Conservation (phyloP, 2,113 vertebrate species). For the Lepidothrix coronata region DNA sequence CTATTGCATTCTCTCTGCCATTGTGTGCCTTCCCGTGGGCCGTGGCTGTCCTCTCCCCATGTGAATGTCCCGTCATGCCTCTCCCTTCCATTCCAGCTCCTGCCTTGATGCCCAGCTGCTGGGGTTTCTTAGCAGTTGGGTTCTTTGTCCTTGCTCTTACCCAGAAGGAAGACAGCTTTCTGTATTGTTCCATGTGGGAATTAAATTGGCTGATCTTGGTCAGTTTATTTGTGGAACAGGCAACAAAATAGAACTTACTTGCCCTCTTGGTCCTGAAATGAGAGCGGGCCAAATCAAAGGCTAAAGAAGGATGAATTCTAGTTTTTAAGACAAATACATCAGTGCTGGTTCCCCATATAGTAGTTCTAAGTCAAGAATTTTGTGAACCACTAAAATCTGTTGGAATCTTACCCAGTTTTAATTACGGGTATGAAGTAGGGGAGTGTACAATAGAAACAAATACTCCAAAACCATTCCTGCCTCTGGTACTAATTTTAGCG, state of each 20-base stretch:
- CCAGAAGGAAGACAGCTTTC: not conserved
- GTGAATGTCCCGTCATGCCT: slow-evolving; percentile 4
- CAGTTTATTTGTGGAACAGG: slow-evolving; percentile 2
- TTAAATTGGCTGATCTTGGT: not conserved
- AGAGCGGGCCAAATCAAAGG: not conserved
- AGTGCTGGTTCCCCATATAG: not conserved
- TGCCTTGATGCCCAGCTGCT: slow-evolving; percentile 35
- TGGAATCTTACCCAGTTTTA: slow-evolving; percentile 15
- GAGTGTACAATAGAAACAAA: not conserved
- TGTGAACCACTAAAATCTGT: not conserved
- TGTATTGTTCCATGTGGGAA: not conserved
- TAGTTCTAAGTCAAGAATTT: slow-evolving; percentile 4
- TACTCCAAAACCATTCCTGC: not conserved
- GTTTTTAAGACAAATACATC: not conserved
- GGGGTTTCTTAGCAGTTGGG: not conserved
- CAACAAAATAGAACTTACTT: not conserved
- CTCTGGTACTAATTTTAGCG: not conserved
- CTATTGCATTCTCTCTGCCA: not conserved
- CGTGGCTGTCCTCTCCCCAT: accelerated
- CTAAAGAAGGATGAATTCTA: not conserved
- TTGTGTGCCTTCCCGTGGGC: not conserved
- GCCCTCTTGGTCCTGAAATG: not conserved
- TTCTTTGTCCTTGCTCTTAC: slow-evolving; percentile 17
- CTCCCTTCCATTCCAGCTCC: slow-evolving; percentile 36
- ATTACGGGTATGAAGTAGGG: not conserved